Base-by-base conservation (phyloP, 2,888 invertebrate species). In the Acrocyrtus sp. region DNA sequence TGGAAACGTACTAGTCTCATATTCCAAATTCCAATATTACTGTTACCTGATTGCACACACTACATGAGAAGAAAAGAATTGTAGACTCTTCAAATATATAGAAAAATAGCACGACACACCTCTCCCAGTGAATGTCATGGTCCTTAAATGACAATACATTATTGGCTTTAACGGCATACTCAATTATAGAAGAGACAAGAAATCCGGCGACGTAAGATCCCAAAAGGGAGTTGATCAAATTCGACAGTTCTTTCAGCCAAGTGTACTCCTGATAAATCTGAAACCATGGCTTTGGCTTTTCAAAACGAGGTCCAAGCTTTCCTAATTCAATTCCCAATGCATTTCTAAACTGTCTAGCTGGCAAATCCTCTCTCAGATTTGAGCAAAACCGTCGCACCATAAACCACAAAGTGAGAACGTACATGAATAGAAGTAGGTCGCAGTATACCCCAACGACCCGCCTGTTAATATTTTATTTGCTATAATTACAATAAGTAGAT, bases 131-230 rank as follows among this genome's bases (percentile, higher is more conserved):
- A n/a, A n/a, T n/a, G n/a, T n/a, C n/a, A 21, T n/a, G 29, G 3
- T 3, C n/a, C 3, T 15, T 15, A 41, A 43, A 41, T 8, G 24
- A 24, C 24, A 48, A 34, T 6, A 48, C 45, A 1, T 48, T n/a
- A n/a, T 60, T 34, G 19, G 47, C 45, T 15, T 29, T 60, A 8
- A 60, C 19, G 3, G 60, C 60, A 19, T 60, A 60, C 27, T 60
- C 15, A 1, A 60, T 6, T 1, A 60, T 34, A 8, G 29, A 4
- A 2, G 8, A 26, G 3, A 60, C 34, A 19, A 60, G 8, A 19
- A 21, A 48, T 12, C 17, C 27, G 1, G 29, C 43, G 1, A 60
- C 3, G n/a, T 21, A 45, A 5, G 1, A 3, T 8, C 60, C 60
- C 8, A 47, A 6, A 19, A 22, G 17, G 1, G 26, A 8, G 22